phyloP scores from a whole-genome alignment of 2,888 invertebrate genomes.

The Zele albiditarsus region DNA sequence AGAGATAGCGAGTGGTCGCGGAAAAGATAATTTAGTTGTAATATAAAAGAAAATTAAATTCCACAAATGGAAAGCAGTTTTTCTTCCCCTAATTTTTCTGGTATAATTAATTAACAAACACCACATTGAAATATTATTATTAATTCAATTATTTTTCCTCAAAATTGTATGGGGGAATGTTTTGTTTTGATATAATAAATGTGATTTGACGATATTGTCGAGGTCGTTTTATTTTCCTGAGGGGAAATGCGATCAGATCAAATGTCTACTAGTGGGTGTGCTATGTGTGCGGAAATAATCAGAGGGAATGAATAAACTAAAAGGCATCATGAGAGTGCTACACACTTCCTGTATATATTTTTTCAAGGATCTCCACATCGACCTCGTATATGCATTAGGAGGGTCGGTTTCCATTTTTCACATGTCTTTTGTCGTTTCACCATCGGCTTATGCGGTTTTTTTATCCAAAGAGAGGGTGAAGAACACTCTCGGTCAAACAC shows the following conservation, averaged over 20 bases:
- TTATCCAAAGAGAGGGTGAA: neutral
- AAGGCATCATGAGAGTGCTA: neutral
- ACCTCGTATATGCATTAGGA: neutral
- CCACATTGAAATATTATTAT: neutral
- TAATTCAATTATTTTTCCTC: neutral
- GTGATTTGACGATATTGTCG: neutral
- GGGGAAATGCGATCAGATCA: conserved; percentile 10
- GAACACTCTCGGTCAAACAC: neutral
- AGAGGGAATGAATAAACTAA: neutral
- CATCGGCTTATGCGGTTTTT: neutral
- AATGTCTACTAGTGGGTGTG: conserved; percentile 27
- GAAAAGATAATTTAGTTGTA: neutral
- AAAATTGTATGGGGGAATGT: neutral
- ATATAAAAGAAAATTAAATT: neutral
- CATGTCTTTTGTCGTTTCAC: neutral
- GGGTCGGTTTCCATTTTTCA: neutral
- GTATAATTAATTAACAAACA: neutral
- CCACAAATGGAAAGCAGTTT: neutral
- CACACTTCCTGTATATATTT: neutral
- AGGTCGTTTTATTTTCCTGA: neutral
- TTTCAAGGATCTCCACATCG: neutral
- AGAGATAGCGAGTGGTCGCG: neutral
- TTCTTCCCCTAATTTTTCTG: neutral
- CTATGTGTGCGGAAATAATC: conserved; percentile 25
- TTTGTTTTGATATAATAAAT: neutral